phyloP scores from a whole-genome alignment of 2,797 vertebrate genomes.

The Prionace glauca region DNA sequence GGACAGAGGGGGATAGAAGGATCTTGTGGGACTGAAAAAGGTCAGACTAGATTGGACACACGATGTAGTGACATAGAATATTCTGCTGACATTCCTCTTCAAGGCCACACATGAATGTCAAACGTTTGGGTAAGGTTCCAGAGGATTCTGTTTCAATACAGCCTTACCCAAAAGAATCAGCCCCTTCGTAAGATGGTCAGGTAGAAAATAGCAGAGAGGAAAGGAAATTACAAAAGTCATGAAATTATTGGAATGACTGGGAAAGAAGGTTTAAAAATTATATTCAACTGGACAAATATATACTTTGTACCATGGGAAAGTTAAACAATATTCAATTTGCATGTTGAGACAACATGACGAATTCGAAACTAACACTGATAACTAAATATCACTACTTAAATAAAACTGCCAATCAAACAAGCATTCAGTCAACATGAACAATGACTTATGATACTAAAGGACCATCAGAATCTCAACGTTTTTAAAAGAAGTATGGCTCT shows the following conservation, averaged over 20 bases:
- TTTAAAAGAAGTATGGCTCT: too few species aligned
- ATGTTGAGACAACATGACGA: neutral
- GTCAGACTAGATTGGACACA: neutral
- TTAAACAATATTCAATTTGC: neutral
- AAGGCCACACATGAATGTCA: neutral
- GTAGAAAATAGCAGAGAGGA: neutral
- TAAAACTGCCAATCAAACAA: conserved; percentile 14
- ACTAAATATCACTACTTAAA: conserved; percentile 12
- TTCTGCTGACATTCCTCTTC: neutral
- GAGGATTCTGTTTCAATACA: neutral
- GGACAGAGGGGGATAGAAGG: neutral
- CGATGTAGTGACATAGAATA: neutral
- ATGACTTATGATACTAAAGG: too few species aligned
- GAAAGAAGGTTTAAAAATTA: neutral
- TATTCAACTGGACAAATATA: neutral
- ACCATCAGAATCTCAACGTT: too few species aligned
- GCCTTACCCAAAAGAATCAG: neutral
- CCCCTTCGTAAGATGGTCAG: neutral
- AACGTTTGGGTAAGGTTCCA: neutral
- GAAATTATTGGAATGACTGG: neutral
- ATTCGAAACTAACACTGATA: neutral
- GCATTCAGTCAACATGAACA: conserved; percentile 18
- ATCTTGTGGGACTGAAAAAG: neutral
- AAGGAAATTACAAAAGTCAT: neutral
- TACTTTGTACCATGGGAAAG: conserved; percentile 10